Base-by-base conservation (phyloP, 2,888 invertebrate genomes). In the Strigamia transsilvanica region DNA sequence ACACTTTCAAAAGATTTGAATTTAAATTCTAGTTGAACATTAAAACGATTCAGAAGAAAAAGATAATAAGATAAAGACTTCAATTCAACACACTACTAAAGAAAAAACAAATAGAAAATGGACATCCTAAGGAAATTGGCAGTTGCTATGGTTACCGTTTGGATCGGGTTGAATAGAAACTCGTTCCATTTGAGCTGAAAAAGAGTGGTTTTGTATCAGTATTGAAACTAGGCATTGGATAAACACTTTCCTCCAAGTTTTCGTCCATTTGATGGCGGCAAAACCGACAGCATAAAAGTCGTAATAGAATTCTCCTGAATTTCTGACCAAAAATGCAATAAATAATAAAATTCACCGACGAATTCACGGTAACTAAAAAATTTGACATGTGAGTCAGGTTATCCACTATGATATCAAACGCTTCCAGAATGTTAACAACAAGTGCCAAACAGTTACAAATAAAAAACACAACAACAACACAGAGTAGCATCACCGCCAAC, bases 321-420 rank as follows among this genome's bases (percentile, higher is more conserved):
- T 98, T 98, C 88, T 98, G 96, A 0, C 98, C 98, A 88, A 98
- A 98, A 85, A 97, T 97, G 85, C 98, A 97, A 90, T 99, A 99
- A 86, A 99, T 97, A 84, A 99, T 93, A 88, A 99, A 98, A 89
- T 99, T 99, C 84, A 98, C 95, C 87, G 97, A 97, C 87, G 97
- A 97, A 90, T 99, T 99, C 88, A 98, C 93, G 84, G 97, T 98
- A 82, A 99, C 97, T 84, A 98, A 91, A 82, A 98, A 91, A 89
- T 99, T 98, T 87, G 94, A 95, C 23, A 86, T 84, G 51, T 92
- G 91, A 86, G 84, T 84, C 13, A 87, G 85, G 6, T 85, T 85
- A 85, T 93, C 92, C 84, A 91, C 90, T 83, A 91, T 91, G 79
- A 90, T 89, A 83, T 90, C 90, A 86, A 91, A 91, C 86, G 96